Base-by-base conservation (phyloP, 2,888 invertebrate species). In the Nyleta sp. region DNA sequence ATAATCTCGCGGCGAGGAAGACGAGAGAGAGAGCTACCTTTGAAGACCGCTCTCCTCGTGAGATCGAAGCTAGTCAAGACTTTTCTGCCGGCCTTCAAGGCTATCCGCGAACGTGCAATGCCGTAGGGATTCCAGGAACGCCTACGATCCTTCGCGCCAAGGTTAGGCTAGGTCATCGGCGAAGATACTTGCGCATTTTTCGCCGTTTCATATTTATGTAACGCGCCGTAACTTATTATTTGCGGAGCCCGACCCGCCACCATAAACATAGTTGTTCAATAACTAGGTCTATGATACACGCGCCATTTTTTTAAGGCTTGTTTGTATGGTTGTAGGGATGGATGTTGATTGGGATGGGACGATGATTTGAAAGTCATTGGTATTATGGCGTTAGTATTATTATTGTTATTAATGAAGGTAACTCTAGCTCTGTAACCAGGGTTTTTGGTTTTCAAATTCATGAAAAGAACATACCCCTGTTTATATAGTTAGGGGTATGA, bases 41-140 rank as follows among this genome's bases (percentile, higher is more conserved):
- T 64, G 60, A 76, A 77, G 80, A 50, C 62, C 74, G 78, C 71
- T 80, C 71, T 80, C 80, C 80, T 76, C 64, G 80, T 48, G 67
- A 80, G 82, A 83, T 83, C 83, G 74, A 71, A 80, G 79, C 82
- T 82, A 81, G 81, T 71, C 60, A 73, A 79, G 52, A 78, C 71
- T 79, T 80, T 80, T 78, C 75, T 75, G 48, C 40, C 42, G 59
- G 53, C 60, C 71, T 78, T 73, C 73, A 77, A 80, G 80, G 76
- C 57, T 60, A 73, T 60, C 50, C 73, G 57, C 50, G 42, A 67
- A 72, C 84, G 80, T 80, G 77, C 74, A 80, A 82, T 83, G 72
- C 80, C 76, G 81, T 80, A 60, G 64, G 80, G 83, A 84, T 84
- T 86, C 85, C 83, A 82, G 82, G 83, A 85, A 86, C 85, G 84